phyloP scores from a whole-genome alignment of 2,797 vertebrate genomes.

The Amniataba percoides region DNA sequence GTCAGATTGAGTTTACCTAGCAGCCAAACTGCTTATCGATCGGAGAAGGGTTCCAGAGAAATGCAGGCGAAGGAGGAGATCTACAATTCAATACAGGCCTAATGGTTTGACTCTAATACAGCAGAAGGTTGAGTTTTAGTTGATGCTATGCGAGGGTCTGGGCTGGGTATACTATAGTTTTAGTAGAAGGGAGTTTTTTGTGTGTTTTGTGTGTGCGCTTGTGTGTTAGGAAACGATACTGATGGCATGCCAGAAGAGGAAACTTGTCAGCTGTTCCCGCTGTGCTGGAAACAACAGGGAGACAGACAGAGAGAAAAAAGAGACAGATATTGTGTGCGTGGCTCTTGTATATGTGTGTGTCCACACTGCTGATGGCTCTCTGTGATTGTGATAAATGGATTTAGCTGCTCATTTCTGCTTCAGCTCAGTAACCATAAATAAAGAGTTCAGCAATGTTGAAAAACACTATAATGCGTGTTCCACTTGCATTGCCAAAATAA shows the following conservation, averaged over 20 bases:
- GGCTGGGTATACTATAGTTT: slow-evolving; percentile 1
- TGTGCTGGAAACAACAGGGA: slow-evolving; percentile 71
- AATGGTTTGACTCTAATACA: slow-evolving; percentile 30
- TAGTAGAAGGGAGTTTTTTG: neutral
- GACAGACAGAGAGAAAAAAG: slow-evolving; percentile 52
- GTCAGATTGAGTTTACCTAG: slow-evolving; percentile 45
- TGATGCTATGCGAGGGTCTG: neutral
- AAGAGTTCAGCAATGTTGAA: slow-evolving; percentile 47
- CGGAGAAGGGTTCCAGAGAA: slow-evolving; percentile 4
- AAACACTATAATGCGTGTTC: slow-evolving; percentile 39
- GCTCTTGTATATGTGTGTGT: slow-evolving; percentile 35
- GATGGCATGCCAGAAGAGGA: slow-evolving; percentile 69
- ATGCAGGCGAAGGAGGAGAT: slow-evolving; percentile 14
- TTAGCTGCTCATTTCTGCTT: slow-evolving; percentile 62
- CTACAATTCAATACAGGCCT: slow-evolving; percentile 22
- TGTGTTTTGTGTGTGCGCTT: neutral
- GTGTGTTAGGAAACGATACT: slow-evolving; percentile 50
- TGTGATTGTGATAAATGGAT: slow-evolving; percentile 63
- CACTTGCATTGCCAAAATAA: slow-evolving; percentile 34
- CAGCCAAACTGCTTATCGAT: slow-evolving; percentile 52
- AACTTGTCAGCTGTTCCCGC: slow-evolving; percentile 78
- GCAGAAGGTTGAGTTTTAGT: slow-evolving; percentile 4
- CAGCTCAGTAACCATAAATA: slow-evolving; percentile 55
- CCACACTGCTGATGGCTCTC: slow-evolving; percentile 21
- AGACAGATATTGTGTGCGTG: slow-evolving; percentile 42